phyloP scores from a whole-genome alignment of 2,797 vertebrate species.

The Cottoperca gobio region DNA sequence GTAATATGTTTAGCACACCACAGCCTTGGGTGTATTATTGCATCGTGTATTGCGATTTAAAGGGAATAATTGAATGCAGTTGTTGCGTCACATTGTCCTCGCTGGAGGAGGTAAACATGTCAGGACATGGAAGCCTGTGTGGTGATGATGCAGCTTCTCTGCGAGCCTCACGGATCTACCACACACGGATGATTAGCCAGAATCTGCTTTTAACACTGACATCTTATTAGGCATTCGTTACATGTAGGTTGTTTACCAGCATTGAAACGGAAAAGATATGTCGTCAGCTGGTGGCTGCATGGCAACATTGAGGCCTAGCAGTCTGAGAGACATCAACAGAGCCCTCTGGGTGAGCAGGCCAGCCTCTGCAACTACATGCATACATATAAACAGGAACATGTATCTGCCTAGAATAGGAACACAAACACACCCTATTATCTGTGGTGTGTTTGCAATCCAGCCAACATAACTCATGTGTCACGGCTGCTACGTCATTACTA shows the following conservation, averaged over 20 bases:
- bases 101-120: slow-evolving; percentile 28
- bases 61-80: background rate
- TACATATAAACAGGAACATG: background rate
- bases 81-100: background rate
- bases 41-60: background rate
- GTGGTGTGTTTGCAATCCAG: background rate
- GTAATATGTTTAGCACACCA: background rate
- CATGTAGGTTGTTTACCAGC: slow-evolving; percentile 46
- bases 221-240: background rate
- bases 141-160: slow-evolving; percentile 65
- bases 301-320: slow-evolving; percentile 73
- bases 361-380: slow-evolving; percentile 48
- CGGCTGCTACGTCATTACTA: background rate
- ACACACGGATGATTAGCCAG: background rate
- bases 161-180: slow-evolving; percentile 20
- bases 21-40: background rate
- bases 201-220: background rate
- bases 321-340: slow-evolving; percentile 67
- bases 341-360: slow-evolving; percentile 56
- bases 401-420: background rate
- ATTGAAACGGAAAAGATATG: slow-evolving; percentile 27
- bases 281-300: slow-evolving; percentile 50
- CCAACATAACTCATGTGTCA: background rate
- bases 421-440: background rate
- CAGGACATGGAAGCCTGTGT: slow-evolving; percentile 44